phyloP scores from a whole-genome alignment of 2,888 invertebrate species.

The Lepidocyrtoides sp. region DNA sequence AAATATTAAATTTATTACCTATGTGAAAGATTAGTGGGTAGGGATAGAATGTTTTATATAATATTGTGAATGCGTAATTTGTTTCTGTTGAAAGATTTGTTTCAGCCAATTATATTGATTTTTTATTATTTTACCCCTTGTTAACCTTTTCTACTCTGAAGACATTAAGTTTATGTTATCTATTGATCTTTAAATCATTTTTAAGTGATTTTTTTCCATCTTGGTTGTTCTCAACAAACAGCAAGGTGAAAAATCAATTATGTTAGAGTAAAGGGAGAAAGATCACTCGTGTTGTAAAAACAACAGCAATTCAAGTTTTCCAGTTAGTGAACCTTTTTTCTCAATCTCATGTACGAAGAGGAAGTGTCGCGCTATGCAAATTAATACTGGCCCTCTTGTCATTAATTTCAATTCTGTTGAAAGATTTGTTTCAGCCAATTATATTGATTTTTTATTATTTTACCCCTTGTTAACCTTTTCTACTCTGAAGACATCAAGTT shows the following conservation, averaged over 20 bases:
- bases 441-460: background rate
- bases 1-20: background rate
- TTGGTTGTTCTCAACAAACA: too few relatives aligned
- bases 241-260: too few relatives aligned
- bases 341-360: too few relatives aligned
- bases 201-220: background rate
- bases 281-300: too few relatives aligned
- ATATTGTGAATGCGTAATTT: background rate
- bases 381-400: too few relatives aligned
- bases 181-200: constrained; percentile 38
- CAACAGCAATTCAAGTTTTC: too few relatives aligned
- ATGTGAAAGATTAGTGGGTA: background rate
- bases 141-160: constrained; percentile 32
- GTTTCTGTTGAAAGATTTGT: background rate
- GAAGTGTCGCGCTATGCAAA: too few relatives aligned
- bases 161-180: background rate
- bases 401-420: too few relatives aligned
- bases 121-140: background rate
- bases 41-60: background rate
- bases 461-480: constrained; percentile 44
- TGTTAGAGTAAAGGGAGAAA: too few relatives aligned
- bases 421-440: background rate
- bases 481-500: background rate
- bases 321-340: too few relatives aligned
- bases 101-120: background rate